Base-by-base conservation (phyloP, 2,797 vertebrate genomes). In the Salarias fasciatus region DNA sequence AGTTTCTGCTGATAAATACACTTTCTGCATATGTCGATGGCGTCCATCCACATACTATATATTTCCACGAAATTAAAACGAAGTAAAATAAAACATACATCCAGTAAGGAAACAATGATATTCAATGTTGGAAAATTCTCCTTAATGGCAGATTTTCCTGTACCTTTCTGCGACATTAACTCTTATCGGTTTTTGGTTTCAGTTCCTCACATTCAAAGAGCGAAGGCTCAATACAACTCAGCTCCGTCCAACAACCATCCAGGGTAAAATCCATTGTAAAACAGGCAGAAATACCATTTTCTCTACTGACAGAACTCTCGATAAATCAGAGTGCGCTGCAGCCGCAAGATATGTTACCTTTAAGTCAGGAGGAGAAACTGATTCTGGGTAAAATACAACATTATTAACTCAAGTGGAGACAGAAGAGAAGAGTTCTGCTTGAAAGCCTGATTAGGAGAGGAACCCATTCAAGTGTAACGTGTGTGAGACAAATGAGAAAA, bases 321-420 rank as follows among this genome's bases (percentile, higher is more conserved):
- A 79, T 84, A 79, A 79, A 84, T 80, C 63, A 82, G 70, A 65
- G 73, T 15, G 44, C 50, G 36, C 53, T 40, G 49, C 62, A 69
- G 69, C 64, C 6, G 6, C 31, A n/a, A 68, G 54, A 75, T 47
- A 63, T 12, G 49, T 30, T 54, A 3, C 11, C 45, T 63, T 75
- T 67, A 69, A 65, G 28, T 41, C 41, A 36, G 7, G 49, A 37
- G 18, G n/a, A 53, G 57, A 65, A 56, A 69, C 28, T 54, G 47
- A 75, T 63, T 57, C 37, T 51, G 57, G 46, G 53, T 37, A 45
- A 75, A 51, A 48, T 28, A 63, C 38, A 69, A 74, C 58, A 75
- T 64, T 43, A 69, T 78, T 71, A 72, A 56, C 15, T 18, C 36
- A 43, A 49, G 60, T 3, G 42, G 62, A 77, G 33, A 35, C 1